These are phyloP conservation scores for Sturnira hondurensis DNA, from an alignment of 2,113 vertebrate species.

Conservation along the genomic window DNA sequence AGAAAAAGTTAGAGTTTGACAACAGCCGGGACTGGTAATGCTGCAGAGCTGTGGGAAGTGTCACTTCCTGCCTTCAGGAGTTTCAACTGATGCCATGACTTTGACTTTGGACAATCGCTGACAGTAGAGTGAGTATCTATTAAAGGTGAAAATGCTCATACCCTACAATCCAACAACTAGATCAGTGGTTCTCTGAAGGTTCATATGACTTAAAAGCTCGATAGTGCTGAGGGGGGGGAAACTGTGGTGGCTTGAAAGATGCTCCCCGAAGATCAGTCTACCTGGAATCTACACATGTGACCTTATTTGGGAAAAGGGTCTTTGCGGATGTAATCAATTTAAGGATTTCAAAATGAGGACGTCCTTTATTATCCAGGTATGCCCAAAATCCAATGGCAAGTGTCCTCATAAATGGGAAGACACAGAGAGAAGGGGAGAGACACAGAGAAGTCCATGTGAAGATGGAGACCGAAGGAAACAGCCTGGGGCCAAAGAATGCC, in stretches of 20 bases:
- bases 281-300: background rate
- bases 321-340: background rate
- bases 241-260: background rate
- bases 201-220: background rate
- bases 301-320: background rate
- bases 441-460: background rate
- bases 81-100: background rate
- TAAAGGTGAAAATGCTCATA: background rate
- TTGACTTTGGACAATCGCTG: background rate
- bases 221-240: background rate
- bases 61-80: background rate
- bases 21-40: background rate
- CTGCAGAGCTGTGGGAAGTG: background rate
- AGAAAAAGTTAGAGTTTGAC: background rate
- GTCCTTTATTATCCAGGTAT: background rate
- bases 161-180: background rate
- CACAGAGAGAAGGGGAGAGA: background rate
- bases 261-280: background rate
- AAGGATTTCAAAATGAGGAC: background rate
- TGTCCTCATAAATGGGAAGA: background rate
- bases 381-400: background rate
- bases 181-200: background rate
- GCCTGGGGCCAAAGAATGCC: background rate
- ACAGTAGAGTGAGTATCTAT: background rate
- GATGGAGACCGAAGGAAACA: background rate